Conservation (phyloP, 2,113 vertebrate genomes). For the Chloebia gouldiae region DNA sequence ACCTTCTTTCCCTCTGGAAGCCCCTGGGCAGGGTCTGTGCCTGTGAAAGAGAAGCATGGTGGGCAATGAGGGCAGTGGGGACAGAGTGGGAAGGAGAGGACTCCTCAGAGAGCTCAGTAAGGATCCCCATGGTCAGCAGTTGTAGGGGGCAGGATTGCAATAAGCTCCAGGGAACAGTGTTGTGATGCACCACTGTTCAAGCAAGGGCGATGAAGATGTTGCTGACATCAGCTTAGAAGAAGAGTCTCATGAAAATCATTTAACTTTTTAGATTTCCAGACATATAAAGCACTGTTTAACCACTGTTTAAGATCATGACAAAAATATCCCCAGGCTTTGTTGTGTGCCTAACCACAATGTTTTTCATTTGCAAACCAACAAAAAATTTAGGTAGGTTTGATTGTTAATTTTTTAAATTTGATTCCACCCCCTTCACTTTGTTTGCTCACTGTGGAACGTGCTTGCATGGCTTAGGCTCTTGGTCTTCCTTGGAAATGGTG, state of each 20-base stretch:
- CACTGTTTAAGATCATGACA: slow-evolving; percentile 2
- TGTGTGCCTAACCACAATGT: background rate
- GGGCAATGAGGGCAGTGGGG: background rate
- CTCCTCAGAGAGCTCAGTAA: background rate
- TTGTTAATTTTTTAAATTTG: slow-evolving; percentile 3
- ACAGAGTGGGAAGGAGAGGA: background rate
- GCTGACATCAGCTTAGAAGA: background rate
- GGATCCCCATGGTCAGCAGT: background rate
- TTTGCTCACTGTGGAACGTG: background rate
- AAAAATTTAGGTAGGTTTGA: slow-evolving; percentile 22
- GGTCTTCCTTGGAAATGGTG: background rate
- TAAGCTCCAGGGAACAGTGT: background rate
- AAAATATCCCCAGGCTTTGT: background rate
- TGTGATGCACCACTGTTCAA: background rate
- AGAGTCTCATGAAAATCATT: background rate
- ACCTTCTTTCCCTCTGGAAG: background rate
- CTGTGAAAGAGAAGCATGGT: background rate
- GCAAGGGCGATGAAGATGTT: background rate
- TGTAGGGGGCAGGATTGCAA: background rate
- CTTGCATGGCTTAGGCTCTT: background rate
- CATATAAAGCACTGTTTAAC: background rate
- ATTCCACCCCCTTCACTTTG: background rate
- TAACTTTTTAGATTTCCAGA: background rate
- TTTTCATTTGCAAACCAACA: background rate
- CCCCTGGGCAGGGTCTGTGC: background rate